Evolutionary conservation across 2,888 invertebrate genomes (phyloP).

Genomic region (Ametastegia equiseti): DNA sequence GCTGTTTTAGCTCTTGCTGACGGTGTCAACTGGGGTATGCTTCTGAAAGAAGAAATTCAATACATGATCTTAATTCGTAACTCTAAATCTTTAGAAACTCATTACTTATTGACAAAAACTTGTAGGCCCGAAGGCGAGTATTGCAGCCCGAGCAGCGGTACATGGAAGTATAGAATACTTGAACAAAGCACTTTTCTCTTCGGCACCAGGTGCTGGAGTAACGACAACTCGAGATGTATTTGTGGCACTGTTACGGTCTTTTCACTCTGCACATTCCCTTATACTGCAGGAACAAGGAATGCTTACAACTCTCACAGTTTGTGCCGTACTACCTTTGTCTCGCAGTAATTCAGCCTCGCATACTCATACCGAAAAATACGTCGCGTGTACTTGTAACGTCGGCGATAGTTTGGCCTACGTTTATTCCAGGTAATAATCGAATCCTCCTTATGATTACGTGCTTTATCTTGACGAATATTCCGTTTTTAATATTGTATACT

Average conservation of each 20-base stretch:
- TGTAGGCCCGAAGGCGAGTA: slow-evolving; percentile 85
- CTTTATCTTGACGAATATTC: not conserved
- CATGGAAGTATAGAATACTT: slow-evolving; percentile 91
- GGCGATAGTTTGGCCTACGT: slow-evolving; percentile 94
- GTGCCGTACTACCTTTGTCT: slow-evolving; percentile 83
- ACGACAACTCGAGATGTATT: slow-evolving; percentile 85
- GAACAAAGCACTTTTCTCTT: slow-evolving; percentile 83
- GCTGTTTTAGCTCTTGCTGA: slow-evolving; percentile 90
- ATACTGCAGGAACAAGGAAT: slow-evolving; percentile 90
- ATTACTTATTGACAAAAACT: slow-evolving; percentile 41
- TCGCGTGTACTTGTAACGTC: slow-evolving; percentile 92
- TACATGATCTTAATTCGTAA: no score
- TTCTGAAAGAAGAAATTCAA: not conserved
- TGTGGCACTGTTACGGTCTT: slow-evolving; percentile 85
- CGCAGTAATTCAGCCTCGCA: slow-evolving; percentile 59
- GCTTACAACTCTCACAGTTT: slow-evolving; percentile 90
- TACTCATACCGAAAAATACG: slow-evolving; percentile 76
- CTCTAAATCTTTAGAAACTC: not conserved
- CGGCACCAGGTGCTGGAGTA: slow-evolving; percentile 72
- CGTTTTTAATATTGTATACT: not conserved
- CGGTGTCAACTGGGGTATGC: slow-evolving; percentile 94
- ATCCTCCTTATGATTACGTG: not conserved
- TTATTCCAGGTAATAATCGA: slow-evolving; percentile 81
- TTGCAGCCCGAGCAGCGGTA: slow-evolving; percentile 91
- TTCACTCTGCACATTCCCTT: slow-evolving; percentile 90